Base-by-base conservation (phyloP, 2,113 vertebrate species). In the Neotoma lepida region DNA sequence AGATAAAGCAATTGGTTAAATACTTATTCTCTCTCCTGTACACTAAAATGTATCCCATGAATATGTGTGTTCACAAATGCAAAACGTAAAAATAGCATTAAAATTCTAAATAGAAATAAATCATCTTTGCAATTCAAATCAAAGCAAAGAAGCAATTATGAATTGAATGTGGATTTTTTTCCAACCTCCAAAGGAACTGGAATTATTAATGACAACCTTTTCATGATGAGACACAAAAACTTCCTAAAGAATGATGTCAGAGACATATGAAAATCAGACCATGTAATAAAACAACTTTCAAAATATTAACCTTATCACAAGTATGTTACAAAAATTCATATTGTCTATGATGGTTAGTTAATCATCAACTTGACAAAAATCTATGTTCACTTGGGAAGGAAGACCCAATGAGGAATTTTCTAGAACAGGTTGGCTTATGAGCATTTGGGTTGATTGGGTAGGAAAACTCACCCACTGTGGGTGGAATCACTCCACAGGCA, bases 151-250 rank as follows among this genome's bases (percentile, higher is more conserved):
- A 84, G 12, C 26, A 84, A 33, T 63, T 44, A 66, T 46, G 39
- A 63, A 58, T 13, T 87, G n/a, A 58, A 94, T 85, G 35, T 2
- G 15, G 51, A 96, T 94, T 92, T 95, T 46, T 95, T 86, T 88
- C 33, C 73, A 90, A 64, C 1, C 61, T 86, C 54, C 46, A 94
- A 90, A 92, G 54, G 33, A 92, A 86, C 30, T n/a, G 7, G 9
- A 96, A 89, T 85, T 87, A 35, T 84, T 91, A 96, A 35, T 87
- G 66, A 87, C 26, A 94, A 90, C 20, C 0, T 22, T 94, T 95
- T 89, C 56, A 73, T 41, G 61, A 87, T 33, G 90, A 86, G 63
- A 81, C 41, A 70, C 54, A 96, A 84, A 73, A 58, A 56, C 20
- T 35, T 73, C 56, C 46, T 71, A 54, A 18, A 86, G 24, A 81